phyloP scores from a whole-genome alignment of 2,888 invertebrate genomes.

The Meiosimyza platycephala region DNA sequence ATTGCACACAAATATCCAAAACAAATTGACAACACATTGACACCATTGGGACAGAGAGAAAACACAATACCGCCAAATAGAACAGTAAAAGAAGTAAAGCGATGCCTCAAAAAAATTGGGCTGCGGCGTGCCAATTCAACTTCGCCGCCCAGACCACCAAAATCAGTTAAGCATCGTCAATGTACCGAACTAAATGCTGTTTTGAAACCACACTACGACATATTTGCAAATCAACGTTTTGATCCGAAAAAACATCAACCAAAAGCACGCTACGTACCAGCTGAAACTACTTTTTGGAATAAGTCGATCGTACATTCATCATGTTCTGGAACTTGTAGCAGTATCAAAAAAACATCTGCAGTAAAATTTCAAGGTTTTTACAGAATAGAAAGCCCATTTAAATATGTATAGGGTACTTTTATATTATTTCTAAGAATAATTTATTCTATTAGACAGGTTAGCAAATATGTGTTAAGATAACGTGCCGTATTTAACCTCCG shows the following conservation, averaged over 20 bases:
- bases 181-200: slow-evolving; percentile 62
- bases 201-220: slow-evolving; percentile 66
- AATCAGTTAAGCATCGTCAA: slow-evolving; percentile 49
- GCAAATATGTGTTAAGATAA: too few relatives aligned
- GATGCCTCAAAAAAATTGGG: slow-evolving; percentile 58
- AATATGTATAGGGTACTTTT: neutral
- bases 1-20: slow-evolving; percentile 83
- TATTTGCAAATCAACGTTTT: slow-evolving; percentile 75
- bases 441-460: too few relatives aligned
- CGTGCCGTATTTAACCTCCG: too few relatives aligned
- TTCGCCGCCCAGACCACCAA: slow-evolving; percentile 70
- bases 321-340: slow-evolving; percentile 46
- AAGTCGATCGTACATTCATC: slow-evolving; percentile 19
- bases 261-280: slow-evolving; percentile 80
- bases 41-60: neutral
- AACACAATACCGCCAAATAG: neutral
- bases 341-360: slow-evolving; percentile 54
- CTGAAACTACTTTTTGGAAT: slow-evolving; percentile 62
- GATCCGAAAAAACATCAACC: slow-evolving; percentile 82
- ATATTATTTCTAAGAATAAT: too few relatives aligned
- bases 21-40: slow-evolving; percentile 71
- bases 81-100: slow-evolving; percentile 67
- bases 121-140: slow-evolving; percentile 70
- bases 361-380: slow-evolving; percentile 64
- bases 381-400: neutral